phyloP scores from a whole-genome alignment of 2,113 vertebrate species.

The Zosterops pallidus region DNA sequence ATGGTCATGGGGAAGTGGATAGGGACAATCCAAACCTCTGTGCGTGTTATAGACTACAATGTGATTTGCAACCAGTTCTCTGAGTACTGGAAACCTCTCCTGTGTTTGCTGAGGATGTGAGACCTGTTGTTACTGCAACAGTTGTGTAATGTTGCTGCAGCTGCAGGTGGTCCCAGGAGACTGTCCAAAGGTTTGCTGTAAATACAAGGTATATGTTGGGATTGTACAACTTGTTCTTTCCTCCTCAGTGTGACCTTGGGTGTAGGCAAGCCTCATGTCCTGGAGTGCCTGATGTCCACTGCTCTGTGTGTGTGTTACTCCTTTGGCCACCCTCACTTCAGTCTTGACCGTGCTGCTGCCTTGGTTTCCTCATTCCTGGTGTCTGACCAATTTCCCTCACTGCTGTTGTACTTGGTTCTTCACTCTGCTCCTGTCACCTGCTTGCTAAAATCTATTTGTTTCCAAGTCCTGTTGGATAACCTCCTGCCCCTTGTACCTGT shows the following conservation, averaged over 20 bases:
- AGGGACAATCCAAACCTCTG: background rate
- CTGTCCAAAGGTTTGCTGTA: fast-evolving
- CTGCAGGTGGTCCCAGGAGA: background rate
- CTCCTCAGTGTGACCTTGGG: background rate
- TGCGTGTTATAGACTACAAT: background rate
- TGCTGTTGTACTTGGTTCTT: background rate
- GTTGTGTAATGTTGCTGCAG: background rate
- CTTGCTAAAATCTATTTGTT: background rate
- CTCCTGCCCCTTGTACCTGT: background rate
- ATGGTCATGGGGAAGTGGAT: background rate
- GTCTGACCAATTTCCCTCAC: background rate
- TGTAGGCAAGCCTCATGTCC: background rate
- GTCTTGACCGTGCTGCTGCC: background rate
- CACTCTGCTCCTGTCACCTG: background rate
- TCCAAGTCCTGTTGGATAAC: background rate
- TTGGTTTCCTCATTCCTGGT: background rate
- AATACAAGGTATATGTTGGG: background rate
- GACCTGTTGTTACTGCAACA: background rate
- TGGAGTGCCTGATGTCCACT: background rate
- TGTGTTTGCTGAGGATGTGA: background rate
- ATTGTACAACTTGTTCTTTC: background rate
- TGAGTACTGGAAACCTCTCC: background rate
- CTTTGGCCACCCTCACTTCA: background rate
- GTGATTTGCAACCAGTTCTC: background rate
- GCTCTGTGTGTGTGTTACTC: fast-evolving